Base-by-base conservation (phyloP, 2,888 invertebrate species). In the Ptycholaimellus sp. region DNA sequence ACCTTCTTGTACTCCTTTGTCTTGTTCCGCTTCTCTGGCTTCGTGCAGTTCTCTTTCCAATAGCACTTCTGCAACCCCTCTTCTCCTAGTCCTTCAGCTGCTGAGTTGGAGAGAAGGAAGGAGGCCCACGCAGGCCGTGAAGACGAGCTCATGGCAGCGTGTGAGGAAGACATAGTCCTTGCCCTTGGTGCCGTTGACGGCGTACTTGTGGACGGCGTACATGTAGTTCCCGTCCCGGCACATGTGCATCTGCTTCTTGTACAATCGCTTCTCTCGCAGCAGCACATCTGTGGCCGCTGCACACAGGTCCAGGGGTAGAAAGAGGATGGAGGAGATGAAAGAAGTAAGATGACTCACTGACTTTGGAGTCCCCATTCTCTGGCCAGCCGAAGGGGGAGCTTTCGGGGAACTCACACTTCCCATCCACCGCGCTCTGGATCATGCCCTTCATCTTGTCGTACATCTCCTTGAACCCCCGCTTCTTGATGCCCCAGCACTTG, bases 111-210 rank as follows among this genome's bases (percentile, higher is more conserved):
- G 14, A 19, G 6, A 32, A 32, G 9, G n/a, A 6, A 19, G 13
- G 5, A 7, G 7, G 29, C 36, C 3, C 4, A 36, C 36, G 23
- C 36, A 36, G 13, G 30, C 23, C 2, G 30, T 17, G 30, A 30
- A 36, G 7, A 19, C 18, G 5, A 36, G 5, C 18, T 30, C 36
- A 23, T 30, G 30, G 20, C 36, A 36, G n/a, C 14, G 11, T 7
- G 30, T 20, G 13, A 30, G 17, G 23, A 36, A 36, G 13, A 21
- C 22, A 23, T 36, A 36, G 36, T 36, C 36, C 30, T 36, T 36
- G 20, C 33, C 33, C 19, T 33, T 33, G 3, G 5, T 14, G 16
- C 33, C 33, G 33, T 13, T 14, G 3, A 6, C 16, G 6, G 33
- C 11, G 4, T 22, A 21, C 16, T 33, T 33, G 22, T 33, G 22